Evolutionary conservation across 1,140 invertebrate species (phyloP).

Genomic region (Popillia japonica): DNA sequence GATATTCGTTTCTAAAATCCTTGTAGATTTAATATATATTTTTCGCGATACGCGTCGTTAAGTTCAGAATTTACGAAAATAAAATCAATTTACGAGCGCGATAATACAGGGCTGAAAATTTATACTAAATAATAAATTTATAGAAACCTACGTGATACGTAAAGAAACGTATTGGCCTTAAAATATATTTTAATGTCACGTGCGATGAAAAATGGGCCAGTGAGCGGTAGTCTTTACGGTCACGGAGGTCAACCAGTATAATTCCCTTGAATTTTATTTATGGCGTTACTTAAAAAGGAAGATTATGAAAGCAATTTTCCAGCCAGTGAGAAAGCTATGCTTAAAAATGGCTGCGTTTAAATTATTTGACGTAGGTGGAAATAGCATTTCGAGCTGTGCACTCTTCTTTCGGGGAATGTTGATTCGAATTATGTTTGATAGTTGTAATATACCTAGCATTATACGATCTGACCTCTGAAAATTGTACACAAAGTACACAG

Average conservation of each 20-base stretch:
- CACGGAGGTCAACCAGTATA: slow-evolving; percentile 1
- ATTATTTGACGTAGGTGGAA: too few species aligned
- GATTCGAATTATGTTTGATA: too few species aligned
- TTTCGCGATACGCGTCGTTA: not conserved
- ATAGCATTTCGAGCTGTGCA: too few species aligned
- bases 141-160: not conserved
- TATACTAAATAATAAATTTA: slow-evolving; percentile 13
- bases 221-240: not conserved
- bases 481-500: too few species aligned
- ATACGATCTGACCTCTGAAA: too few species aligned
- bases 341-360: not conserved
- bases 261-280: slow-evolving; percentile 31
- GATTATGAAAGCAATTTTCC: slow-evolving; percentile 20
- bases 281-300: slow-evolving; percentile 17
- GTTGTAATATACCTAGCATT: too few species aligned
- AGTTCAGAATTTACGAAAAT: slow-evolving; percentile 7
- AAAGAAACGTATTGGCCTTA: not conserved
- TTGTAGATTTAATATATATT: not conserved
- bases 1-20: too few species aligned
- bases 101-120: not conserved
- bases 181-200: slow-evolving; percentile 7
- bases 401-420: too few species aligned
- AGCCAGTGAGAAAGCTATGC: not conserved
- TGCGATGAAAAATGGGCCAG: slow-evolving; percentile 13
- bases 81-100: not conserved